These are phyloP conservation scores for Hippolais icterina DNA, from an alignment of 2,113 vertebrate genomes.

Conservation along the genomic window DNA sequence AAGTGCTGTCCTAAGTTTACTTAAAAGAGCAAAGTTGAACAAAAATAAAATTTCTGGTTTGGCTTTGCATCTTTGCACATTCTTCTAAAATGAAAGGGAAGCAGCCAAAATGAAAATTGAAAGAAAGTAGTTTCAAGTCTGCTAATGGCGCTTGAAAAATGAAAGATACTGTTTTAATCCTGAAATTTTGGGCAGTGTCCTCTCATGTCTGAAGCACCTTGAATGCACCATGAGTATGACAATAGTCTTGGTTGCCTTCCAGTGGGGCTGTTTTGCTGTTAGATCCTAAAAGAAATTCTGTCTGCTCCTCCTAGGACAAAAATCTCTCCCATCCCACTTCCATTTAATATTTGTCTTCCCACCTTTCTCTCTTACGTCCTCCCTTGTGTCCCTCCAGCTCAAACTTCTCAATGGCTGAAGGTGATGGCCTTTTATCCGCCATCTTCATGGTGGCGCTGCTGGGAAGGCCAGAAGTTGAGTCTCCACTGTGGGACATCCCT, in stretches of 20 bases:
- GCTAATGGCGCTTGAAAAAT: background rate
- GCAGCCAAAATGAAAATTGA: background rate
- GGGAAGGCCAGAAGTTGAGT: background rate
- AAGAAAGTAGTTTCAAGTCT: background rate
- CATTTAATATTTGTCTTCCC: background rate
- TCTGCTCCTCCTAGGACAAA: background rate
- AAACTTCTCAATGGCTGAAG: background rate
- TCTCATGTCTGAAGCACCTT: background rate
- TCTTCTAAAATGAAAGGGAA: background rate
- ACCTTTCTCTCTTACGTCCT: fast-evolving
- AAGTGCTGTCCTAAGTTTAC: background rate
- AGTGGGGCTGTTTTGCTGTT: background rate
- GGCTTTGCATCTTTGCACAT: background rate
- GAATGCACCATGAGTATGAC: too few species aligned
- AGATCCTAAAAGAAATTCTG: background rate
- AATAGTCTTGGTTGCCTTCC: background rate
- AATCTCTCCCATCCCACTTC: background rate
- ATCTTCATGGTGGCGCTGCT: background rate
- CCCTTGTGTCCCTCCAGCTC: background rate
- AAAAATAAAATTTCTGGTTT: background rate
- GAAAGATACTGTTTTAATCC: background rate
- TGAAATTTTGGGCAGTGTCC: background rate
- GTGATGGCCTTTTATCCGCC: background rate
- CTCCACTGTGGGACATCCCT: background rate
- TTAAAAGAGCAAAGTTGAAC: background rate